Conservation (phyloP, 2,888 invertebrate genomes). For the Nomada ferruginata region DNA sequence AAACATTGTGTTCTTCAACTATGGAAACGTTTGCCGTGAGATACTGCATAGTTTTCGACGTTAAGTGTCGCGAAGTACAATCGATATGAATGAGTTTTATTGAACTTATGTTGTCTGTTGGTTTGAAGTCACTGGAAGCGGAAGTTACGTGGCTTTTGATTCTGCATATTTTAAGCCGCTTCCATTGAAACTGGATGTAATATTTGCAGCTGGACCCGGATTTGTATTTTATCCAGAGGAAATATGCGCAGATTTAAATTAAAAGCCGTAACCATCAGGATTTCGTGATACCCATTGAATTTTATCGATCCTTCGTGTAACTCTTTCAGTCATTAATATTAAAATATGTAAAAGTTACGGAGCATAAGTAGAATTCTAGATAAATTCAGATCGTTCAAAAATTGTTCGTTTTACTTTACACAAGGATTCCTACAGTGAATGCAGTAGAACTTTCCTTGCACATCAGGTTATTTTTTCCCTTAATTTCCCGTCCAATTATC, state of each 20-base stretch:
- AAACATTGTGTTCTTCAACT: too few relatives aligned
- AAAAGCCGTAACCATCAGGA: too few relatives aligned
- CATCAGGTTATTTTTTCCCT: too few relatives aligned
- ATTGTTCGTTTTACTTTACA: background rate
- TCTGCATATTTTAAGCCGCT: background rate
- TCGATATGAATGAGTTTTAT: too few relatives aligned
- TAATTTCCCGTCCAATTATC: too few relatives aligned
- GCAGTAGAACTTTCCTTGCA: too few relatives aligned
- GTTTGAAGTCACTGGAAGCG: slow-evolving; percentile 1
- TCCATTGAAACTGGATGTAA: background rate
- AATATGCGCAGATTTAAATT: too few relatives aligned
- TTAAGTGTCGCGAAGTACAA: too few relatives aligned
- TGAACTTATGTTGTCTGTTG: background rate
- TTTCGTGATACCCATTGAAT: background rate
- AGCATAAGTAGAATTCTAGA: background rate
- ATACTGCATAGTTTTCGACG: too few relatives aligned
- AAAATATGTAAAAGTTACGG: slow-evolving; percentile 5
- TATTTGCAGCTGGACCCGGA: background rate
- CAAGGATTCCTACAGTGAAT: too few relatives aligned
- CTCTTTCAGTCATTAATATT: background rate
- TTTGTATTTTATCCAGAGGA: background rate
- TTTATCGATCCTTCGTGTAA: background rate
- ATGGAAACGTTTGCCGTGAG: too few relatives aligned
- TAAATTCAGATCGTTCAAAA: background rate
- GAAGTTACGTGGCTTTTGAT: background rate